Conservation (phyloP, 1,140 invertebrate species). For the Rhizoglyphus robini region DNA sequence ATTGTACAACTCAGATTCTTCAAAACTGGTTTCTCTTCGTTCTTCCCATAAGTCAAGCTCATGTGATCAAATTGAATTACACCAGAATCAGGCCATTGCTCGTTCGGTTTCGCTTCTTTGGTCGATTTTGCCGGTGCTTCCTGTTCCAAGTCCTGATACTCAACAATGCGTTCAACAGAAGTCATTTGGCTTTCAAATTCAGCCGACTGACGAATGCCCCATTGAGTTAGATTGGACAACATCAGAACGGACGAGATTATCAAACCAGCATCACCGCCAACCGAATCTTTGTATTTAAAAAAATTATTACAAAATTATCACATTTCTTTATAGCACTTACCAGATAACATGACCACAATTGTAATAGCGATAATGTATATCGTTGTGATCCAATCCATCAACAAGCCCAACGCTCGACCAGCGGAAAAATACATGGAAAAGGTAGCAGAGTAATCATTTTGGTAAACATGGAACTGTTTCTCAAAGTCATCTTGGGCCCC, state of each 20-base stretch:
- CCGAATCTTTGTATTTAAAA: too few relatives aligned
- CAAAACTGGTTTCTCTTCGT: conserved; percentile 42
- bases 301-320: too few relatives aligned
- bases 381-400: conserved; percentile 17
- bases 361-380: conserved; percentile 10
- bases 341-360: conserved; percentile 15
- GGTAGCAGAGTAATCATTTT: conserved; percentile 24
- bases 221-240: conserved; percentile 62
- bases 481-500: conserved; percentile 45
- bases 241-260: conserved; percentile 60
- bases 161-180: too few relatives aligned
- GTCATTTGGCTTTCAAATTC: too few relatives aligned
- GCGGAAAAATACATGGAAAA: conserved; percentile 10
- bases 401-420: background rate
- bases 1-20: conserved; percentile 30
- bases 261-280: conserved; percentile 56
- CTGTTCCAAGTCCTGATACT: too few relatives aligned
- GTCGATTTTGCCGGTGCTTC: conserved; percentile 39
- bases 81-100: conserved; percentile 53
- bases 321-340: too few relatives aligned
- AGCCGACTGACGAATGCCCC: too few relatives aligned
- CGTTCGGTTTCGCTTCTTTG: conserved; percentile 47
- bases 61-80: conserved; percentile 50
- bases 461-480: conserved; percentile 38
- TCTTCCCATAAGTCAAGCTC: conserved; percentile 45